Evolutionary conservation across 2,888 invertebrate genomes (phyloP), one percentile per base, ranked within the genome.

Genomic region (Acanthoscelides obtectus): DNA sequence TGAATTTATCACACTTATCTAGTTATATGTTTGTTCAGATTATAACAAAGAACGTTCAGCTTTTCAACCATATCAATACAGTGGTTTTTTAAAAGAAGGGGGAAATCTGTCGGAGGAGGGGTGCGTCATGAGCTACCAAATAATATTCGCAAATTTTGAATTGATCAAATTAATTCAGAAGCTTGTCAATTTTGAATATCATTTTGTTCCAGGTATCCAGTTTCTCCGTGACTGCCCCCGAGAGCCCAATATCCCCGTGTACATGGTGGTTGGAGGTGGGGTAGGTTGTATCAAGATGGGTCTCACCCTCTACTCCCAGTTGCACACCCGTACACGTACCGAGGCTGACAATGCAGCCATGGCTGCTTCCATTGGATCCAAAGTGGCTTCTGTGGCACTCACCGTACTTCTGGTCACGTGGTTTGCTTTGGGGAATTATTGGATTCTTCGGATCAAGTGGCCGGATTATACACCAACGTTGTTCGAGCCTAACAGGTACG

Each of bases 191-290:
- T 68, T n/a, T n/a, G n/a, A n/a, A n/a, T n/a, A n/a, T n/a, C n/a
- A 25, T n/a, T 67, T 63, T 22, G 19, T 84, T 83, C n/a, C 88
- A 94, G 95, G 95, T 76, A 89, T 93, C 69, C 92, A 94, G 81
- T 93, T 92, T 85, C 89, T 93, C 73, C 88, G 92, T 21, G 93
- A 94, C 82, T 95, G 95, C 78, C 94, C 94, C 0, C 88, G 89
- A 67, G 92, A 94, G 84, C 91, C 92, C 0, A 88, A 91, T 73
- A 90, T 95, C 75, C 94, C 94, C 0, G 89, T 94, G 22, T 95
- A 94, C 86, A 92, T 94, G 90, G 89, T 94, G 72, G 93, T 94
- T n/a, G 94, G 94, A 0, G 95, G 94, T 0, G 89, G 90, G 12
- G 88, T 93, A 17, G 94, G 94, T 0, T 88, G 91, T 20, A 87